Evolutionary conservation across 92 coral and sea anemone genomes (phyloP).

Genomic region (Zoanthus gigantus): DNA sequence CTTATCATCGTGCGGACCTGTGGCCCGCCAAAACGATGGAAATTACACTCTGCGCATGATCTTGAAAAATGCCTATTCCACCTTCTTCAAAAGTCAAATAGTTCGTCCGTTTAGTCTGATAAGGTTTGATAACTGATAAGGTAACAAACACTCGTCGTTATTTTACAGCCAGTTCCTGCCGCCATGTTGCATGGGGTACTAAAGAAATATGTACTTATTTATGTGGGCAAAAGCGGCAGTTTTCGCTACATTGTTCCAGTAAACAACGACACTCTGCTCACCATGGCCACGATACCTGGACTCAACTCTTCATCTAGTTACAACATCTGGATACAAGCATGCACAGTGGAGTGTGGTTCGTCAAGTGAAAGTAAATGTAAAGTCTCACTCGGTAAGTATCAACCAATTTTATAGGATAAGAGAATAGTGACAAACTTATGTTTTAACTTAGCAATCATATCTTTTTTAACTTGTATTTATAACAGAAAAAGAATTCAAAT

Average conservation of each 20-base stretch:
- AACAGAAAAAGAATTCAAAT: too few species aligned
- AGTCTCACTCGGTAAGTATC: constrained; percentile 6
- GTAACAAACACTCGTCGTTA: too few species aligned
- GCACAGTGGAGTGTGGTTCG: constrained; percentile 21
- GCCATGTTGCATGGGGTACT: constrained; percentile 2
- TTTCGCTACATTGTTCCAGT: not conserved
- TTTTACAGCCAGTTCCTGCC: constrained; percentile 24
- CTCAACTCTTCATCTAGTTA: constrained; percentile 21
- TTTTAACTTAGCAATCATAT: too few species aligned
- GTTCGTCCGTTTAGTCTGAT: too few species aligned
- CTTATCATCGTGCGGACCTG: too few species aligned
- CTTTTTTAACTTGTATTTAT: too few species aligned
- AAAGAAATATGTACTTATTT: constrained; percentile 4
- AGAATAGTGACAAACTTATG: not conserved
- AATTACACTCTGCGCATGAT: too few species aligned
- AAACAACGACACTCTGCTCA: constrained; percentile 4
- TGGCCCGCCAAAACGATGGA: too few species aligned
- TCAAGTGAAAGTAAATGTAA: constrained; percentile 1
- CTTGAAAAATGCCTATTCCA: too few species aligned
- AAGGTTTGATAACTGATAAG: too few species aligned
- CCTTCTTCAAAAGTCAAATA: too few species aligned
- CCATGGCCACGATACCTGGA: constrained; percentile 14
- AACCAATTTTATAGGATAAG: not conserved
- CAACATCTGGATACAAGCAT: constrained; percentile 40
- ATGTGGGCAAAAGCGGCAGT: not conserved